Conservation (phyloP, 2,888 invertebrate genomes). For the Colletes collaris region DNA sequence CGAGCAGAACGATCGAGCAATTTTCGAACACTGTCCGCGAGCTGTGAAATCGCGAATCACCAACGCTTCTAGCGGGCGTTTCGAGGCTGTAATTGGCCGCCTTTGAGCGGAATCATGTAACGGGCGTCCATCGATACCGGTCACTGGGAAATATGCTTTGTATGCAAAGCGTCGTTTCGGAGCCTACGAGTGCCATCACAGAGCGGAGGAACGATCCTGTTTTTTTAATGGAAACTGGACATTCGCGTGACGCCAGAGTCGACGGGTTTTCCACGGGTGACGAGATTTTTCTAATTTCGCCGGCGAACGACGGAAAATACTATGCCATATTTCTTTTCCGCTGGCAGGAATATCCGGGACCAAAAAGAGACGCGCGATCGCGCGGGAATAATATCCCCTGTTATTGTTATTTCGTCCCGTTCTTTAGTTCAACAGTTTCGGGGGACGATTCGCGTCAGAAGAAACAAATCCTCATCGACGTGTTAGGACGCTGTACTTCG, state of each 20-base stretch:
- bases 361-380: not conserved
- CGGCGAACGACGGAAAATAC: conserved; percentile 13
- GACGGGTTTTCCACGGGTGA: conserved; percentile 3
- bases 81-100: conserved; percentile 53
- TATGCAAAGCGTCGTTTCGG: conserved; percentile 41
- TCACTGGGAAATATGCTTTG: conserved; percentile 50
- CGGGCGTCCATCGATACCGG: conserved; percentile 43
- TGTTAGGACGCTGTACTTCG: too few relatives aligned
- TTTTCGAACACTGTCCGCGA: conserved; percentile 8
- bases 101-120: conserved; percentile 58
- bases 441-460: too few relatives aligned
- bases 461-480: too few relatives aligned
- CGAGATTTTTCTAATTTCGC: conserved; percentile 37
- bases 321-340: conserved; percentile 17
- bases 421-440: not conserved
- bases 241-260: not conserved
- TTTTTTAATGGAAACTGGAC: conserved; percentile 20
- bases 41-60: conserved; percentile 28
- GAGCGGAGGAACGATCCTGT: conserved; percentile 12
- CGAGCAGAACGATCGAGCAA: conserved; percentile 1
- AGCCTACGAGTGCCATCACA: conserved; percentile 5
- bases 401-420: not conserved
- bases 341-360: not conserved
- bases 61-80: conserved; percentile 35
- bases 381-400: not conserved